Evolutionary conservation across 2,113 vertebrate species (phyloP), one percentile per base, ranked within the genome.

Genomic region (Nannospalax galili): DNA sequence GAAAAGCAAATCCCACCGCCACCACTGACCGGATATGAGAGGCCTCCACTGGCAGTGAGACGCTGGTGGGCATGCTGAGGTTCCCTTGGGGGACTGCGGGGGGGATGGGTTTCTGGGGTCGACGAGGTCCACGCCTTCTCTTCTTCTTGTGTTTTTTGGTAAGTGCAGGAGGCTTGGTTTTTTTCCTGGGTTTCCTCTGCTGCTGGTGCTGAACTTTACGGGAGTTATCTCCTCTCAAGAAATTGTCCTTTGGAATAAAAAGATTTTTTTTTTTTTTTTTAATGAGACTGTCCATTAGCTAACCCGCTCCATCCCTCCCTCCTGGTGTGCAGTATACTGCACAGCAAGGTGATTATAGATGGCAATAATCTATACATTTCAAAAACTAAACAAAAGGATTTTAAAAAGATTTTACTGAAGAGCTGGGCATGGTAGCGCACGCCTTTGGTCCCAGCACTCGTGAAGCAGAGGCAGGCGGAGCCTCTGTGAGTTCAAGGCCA

Each of bases 81-180:
- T 99, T 99, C 98, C 99, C 99, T 98, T 99, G 99, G 84, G 99
- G 99, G 97, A 99, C 97, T 62, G 99, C 99, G 88, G 99, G 99
- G 89, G 99, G 99, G 97, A 99, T 99, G 98, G 99, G 99, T 93
- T 99, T 99, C 98, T 99, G 99, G 65, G 99, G 99, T 98, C 99
- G 98, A n/a, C 99, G 98, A 0, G 99, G 99, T 48, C 99, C 99
- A 98, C 99, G 99, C 96, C 99, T 98, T 97, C 99, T 98, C 98
- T 99, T 99, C 98, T 99, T 99, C 98, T 99, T 99, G 98, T 99
- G 99, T 99, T 99, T 99, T 99, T 99, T 99, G 98, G 99, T 99
- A 98, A 99, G 99, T 60, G 99, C 99, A 97, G 99, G 99, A 67
- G 99, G 99, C 98, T 99, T 99, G 5, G 99, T 99, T 99, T 99